Evolutionary conservation across 2,888 invertebrate genomes (phyloP), one percentile per base, ranked within the genome.

Genomic region (Lasius fuliginosus): DNA sequence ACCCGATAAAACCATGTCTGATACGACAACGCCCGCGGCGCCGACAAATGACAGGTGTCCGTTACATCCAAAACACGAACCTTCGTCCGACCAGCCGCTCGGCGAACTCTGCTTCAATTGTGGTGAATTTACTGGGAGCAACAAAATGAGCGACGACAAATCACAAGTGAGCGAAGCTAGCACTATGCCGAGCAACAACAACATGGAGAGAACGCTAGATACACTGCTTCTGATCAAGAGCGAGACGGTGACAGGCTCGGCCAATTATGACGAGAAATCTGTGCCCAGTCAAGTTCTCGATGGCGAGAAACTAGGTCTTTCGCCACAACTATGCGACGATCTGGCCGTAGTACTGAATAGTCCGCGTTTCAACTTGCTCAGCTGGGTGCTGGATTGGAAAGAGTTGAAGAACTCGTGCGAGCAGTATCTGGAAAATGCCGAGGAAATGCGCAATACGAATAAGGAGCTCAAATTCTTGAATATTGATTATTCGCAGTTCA

Each of bases 381-480:
- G 96, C 8, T 98, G 97, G 97, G 96, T 96, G 79, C 95, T 97
- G 15, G 95, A 96, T 53, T 97, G 97, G 96, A 93, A 94, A 64
- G 96, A 96, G 87, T 93, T 96, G 75, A 95, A 95, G 77, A 91
- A 94, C n/a, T 93, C 96, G n/a, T 97, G 96, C 93, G 95, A 96
- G 84, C 95, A 95, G 88, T 96, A 96, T 90, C 92, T 96, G 53
- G 95, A 96, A 84, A 95, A 96, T 88, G 95, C 95, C 4, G 95
- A 95, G 84, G 96, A 97, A 74, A 97, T 97, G 30, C 96, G 96
- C 62, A 96, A 96, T 64, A 95, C 96, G 27, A 96, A 97, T 60
- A 97, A 97, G 0, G 97, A 97, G 93, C 95, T 97, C n/a, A 97
- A 97, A 92, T 97, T 96, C 93, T 95, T 97, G 2, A 97, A 97